A percentile compares a stretch with the other conserved stretches of the same genome.
Evolutionary conservation across 1,140 invertebrate genomes (phyloP).

Genomic region (Thaumetopoea pityocampa): DNA sequence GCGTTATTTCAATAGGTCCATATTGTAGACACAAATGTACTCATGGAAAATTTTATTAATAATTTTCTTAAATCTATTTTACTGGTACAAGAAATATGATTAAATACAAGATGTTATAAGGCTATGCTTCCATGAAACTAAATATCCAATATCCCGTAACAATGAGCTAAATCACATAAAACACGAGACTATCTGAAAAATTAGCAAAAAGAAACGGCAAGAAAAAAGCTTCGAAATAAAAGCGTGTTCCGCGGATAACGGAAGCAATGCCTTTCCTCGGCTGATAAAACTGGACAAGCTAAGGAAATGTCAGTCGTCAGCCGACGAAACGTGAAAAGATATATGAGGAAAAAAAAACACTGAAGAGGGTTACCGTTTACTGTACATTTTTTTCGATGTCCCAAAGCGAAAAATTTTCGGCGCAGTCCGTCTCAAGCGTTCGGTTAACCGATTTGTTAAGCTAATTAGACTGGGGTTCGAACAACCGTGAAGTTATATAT

Average conservation of each 20-base stretch:
- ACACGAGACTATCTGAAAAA: slow-evolving; percentile 17
- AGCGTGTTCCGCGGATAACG: slow-evolving; percentile 42
- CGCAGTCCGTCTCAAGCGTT: slow-evolving; percentile 24
- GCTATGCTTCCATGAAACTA: no score
- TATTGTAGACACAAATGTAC: no score
- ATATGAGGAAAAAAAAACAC: slow-evolving; percentile 43
- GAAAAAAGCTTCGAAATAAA: slow-evolving; percentile 38
- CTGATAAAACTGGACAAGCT: slow-evolving; percentile 53
- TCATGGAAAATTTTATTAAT: no score
- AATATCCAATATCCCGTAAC: not conserved
- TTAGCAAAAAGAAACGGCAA: slow-evolving; percentile 16
- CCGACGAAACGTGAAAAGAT: slow-evolving; percentile 39
- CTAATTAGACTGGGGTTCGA: slow-evolving; percentile 23
- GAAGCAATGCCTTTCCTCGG: slow-evolving; percentile 58
- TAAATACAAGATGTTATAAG: no score
- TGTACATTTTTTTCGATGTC: slow-evolving; percentile 22
- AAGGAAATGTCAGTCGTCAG: slow-evolving; percentile 41
- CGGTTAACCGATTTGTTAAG: slow-evolving; percentile 37
- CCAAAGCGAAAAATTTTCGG: slow-evolving; percentile 29
- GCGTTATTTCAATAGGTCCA: no score
- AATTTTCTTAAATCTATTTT: no score
- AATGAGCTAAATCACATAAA: slow-evolving; percentile 11
- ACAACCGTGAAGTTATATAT: slow-evolving; percentile 5
- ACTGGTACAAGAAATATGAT: no score
- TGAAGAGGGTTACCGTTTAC: slow-evolving; percentile 19